Percentiles rank a stretch among this genome's conserved stretches.
These are phyloP conservation scores for Salpingus planirostris DNA, from an alignment of 2,888 invertebrate species.

Conservation along the genomic window DNA sequence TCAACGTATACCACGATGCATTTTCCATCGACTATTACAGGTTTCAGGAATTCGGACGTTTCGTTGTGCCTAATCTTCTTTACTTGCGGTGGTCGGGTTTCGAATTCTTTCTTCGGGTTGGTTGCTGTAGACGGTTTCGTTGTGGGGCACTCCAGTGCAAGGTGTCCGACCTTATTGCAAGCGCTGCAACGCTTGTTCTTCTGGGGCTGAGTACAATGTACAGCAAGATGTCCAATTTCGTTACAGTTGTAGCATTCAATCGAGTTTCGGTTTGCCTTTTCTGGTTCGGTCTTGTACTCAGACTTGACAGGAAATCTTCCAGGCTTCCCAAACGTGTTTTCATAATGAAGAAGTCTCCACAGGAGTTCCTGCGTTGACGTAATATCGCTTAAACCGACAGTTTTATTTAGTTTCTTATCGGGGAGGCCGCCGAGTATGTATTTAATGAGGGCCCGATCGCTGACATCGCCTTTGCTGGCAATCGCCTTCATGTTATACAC, in stretches of 20 bases:
- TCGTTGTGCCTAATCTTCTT: background rate
- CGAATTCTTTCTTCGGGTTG: background rate
- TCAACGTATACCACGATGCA: conserved; percentile 6
- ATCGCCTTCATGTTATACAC: conserved; percentile 8
- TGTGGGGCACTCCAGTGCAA: background rate
- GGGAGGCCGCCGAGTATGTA: conserved; percentile 2
- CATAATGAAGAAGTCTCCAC: conserved; percentile 1
- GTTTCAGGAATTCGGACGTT: conserved; percentile 4
- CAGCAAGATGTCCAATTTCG: background rate
- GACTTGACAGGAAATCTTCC: background rate
- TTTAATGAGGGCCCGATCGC: conserved; percentile 6
- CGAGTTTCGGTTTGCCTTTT: background rate
- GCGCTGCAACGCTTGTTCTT: background rate
- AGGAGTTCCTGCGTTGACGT: conserved; percentile 1
- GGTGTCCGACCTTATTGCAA: background rate
- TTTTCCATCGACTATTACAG: conserved; percentile 5
- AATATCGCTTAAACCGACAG: conserved; percentile 1
- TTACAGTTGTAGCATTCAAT: background rate
- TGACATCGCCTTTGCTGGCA: conserved; percentile 6
- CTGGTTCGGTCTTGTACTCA: background rate
- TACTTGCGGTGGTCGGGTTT: background rate
- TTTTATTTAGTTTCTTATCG: background rate
- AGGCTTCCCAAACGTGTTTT: background rate
- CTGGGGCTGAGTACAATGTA: background rate
- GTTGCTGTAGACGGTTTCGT: background rate